Percentiles rank a stretch among this genome's conserved stretches.
These are phyloP conservation scores for Spilosoma lubricipeda DNA, from an alignment of 2,888 invertebrate species.

Conservation along the genomic window DNA sequence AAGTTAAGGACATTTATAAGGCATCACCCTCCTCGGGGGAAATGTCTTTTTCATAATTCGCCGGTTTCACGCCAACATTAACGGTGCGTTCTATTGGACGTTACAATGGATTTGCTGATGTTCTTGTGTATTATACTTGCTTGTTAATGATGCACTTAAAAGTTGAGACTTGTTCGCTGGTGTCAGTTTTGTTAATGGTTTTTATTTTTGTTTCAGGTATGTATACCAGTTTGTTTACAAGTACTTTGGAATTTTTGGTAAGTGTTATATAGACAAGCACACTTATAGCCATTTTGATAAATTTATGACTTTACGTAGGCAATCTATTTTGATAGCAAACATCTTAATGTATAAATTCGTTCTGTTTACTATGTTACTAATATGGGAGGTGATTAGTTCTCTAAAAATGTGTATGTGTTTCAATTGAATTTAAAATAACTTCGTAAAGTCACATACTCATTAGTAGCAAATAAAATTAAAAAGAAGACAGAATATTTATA, in stretches of 20 bases:
- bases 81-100: slow-evolving; percentile 50
- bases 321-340: not conserved
- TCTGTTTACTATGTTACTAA: slow-evolving; percentile 11
- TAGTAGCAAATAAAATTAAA: not conserved
- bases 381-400: not conserved
- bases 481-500: not conserved
- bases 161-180: slow-evolving; percentile 9
- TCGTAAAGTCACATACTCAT: not conserved
- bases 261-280: slow-evolving; percentile 18
- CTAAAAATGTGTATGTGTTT: not conserved
- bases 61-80: slow-evolving; percentile 66
- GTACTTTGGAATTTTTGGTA: slow-evolving; percentile 23
- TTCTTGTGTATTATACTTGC: slow-evolving; percentile 32
- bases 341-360: not conserved
- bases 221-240: slow-evolving; percentile 29
- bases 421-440: not conserved
- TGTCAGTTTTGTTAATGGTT: slow-evolving; percentile 24
- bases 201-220: slow-evolving; percentile 58
- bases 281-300: not conserved
- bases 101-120: slow-evolving; percentile 51
- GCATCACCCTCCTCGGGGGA: slow-evolving; percentile 66
- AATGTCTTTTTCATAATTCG: slow-evolving; percentile 76
- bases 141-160: slow-evolving; percentile 33
- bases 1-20: slow-evolving; percentile 76
- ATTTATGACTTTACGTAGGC: not conserved